A percentile compares a stretch with the other conserved stretches of the same genome.
Conservation (phyloP, 92 coral and sea anemone species). For the Heteractis magnifica region DNA sequence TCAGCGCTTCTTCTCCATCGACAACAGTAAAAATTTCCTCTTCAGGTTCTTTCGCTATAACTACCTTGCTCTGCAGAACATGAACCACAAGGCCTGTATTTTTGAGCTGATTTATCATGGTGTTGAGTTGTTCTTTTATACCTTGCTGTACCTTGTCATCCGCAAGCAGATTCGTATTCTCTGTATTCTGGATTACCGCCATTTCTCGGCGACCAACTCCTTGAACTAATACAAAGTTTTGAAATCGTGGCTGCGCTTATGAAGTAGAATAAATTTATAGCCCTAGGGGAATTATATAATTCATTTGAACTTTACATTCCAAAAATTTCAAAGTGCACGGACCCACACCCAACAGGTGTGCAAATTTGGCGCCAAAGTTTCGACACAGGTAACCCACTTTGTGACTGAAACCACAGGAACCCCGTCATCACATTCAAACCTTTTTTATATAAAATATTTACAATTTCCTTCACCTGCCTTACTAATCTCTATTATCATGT, state of each 20-base stretch:
- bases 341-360: not conserved
- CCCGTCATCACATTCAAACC: not conserved
- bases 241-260: not conserved
- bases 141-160: conserved; percentile 15
- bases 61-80: conserved; percentile 77
- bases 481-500: conserved; percentile 36
- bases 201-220: conserved; percentile 2
- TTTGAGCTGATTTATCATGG: conserved; percentile 19
- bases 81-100: conserved; percentile 76
- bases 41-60: conserved; percentile 57
- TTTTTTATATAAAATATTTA: not conserved
- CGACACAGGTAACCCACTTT: not conserved
- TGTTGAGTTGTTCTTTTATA: conserved; percentile 37
- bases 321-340: not conserved
- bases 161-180: not conserved
- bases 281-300: not conserved
- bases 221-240: not conserved
- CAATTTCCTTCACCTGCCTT: not conserved
- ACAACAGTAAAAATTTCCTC: conserved; percentile 60
- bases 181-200: conserved; percentile 4
- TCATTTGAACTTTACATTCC: not conserved
- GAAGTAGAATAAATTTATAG: not conserved
- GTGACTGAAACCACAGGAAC: too few species aligned
- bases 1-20: conserved; percentile 89
- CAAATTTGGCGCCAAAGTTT: not conserved